Base-by-base conservation (phyloP, 2,113 vertebrate genomes). In the Tychaedon coryphoeus region DNA sequence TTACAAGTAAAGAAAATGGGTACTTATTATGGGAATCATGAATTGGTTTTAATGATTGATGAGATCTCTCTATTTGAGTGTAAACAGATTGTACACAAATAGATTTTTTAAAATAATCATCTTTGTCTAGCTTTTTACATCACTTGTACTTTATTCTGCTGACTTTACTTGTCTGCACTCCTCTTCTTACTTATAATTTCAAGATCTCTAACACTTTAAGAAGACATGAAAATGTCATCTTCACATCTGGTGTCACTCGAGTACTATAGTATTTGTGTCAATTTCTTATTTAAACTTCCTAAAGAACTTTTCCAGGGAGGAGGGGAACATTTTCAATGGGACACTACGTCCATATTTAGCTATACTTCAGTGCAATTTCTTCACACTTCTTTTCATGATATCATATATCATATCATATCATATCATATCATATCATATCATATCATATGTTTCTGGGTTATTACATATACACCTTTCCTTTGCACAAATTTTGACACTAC, bases 311-410 rank as follows among this genome's bases (percentile, higher is more conserved):
- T 79, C 50, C 22, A 88, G 67, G 54, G 45, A 94, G 8, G n/a
- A 93, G 23, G 81, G 80, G 64, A 94, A 96, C 76, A 76, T 81
- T 88, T 83, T 92, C 69, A 82, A 2, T 57, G 57, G 73, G 56
- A 92, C 40, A 38, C 5, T 47, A 81, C 81, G 67, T 95, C 61
- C 77, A 54, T 71, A 42, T 87, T 89, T 83, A 96, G 67, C 50
- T 90, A 73, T 51, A 64, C 31, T 90, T 94, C 87, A 61, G 38
- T 62, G 80, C 69, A 88, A 71, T 81, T 96, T 97, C 83, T 96
- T 94, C 69, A 94, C 61, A 88, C 67, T 86, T 90, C 38, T 86
- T 95, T 65, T 95, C 74, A 90, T 57, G 42, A 8, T 56, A 56
- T 83, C 67, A 89, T 23, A 47, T 54, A 38, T 10, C 38, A 38